Evolutionary conservation across 2,113 vertebrate genomes (phyloP).

Genomic region (Corvus moneduloides): DNA sequence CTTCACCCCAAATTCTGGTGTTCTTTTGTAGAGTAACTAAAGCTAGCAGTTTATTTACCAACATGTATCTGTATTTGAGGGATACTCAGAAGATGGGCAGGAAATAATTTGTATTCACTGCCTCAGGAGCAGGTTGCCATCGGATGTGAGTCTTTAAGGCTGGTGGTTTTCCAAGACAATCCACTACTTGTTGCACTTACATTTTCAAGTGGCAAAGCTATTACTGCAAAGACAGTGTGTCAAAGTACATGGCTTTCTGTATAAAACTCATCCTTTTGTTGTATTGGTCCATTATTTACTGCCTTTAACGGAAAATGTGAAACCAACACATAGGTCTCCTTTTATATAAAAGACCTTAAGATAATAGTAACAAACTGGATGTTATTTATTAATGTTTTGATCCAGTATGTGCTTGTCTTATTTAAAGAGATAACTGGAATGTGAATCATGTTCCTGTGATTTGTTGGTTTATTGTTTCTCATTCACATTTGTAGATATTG

Average conservation of each 20-base stretch:
- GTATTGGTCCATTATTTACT: constrained; percentile 71
- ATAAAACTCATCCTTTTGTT: constrained; percentile 61
- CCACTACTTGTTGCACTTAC: constrained; percentile 64
- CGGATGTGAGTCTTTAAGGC: constrained; percentile 54
- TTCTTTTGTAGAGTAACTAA: constrained; percentile 16
- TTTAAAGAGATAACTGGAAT: constrained; percentile 85
- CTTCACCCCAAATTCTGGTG: not conserved
- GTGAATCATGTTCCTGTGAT: constrained; percentile 84
- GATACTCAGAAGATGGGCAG: not conserved
- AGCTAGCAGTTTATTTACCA: constrained; percentile 18
- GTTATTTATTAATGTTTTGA: constrained; percentile 90
- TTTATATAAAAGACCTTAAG: constrained; percentile 74
- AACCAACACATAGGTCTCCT: constrained; percentile 65
- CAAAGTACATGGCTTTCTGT: constrained; percentile 65
- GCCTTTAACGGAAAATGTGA: constrained; percentile 71
- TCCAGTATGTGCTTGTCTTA: constrained; percentile 92
- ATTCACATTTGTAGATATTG: constrained; percentile 84
- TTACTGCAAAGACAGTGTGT: constrained; percentile 70
- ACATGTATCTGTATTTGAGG: not conserved
- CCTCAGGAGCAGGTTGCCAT: constrained; percentile 21
- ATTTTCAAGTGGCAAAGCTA: constrained; percentile 67
- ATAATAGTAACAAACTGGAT: constrained; percentile 86
- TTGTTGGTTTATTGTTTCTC: constrained; percentile 78
- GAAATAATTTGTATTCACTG: constrained; percentile 12
- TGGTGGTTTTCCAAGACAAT: constrained; percentile 76